Evolutionary conservation across 2,888 invertebrate genomes (phyloP).

Genomic region (Digitonthophagus gazella): DNA sequence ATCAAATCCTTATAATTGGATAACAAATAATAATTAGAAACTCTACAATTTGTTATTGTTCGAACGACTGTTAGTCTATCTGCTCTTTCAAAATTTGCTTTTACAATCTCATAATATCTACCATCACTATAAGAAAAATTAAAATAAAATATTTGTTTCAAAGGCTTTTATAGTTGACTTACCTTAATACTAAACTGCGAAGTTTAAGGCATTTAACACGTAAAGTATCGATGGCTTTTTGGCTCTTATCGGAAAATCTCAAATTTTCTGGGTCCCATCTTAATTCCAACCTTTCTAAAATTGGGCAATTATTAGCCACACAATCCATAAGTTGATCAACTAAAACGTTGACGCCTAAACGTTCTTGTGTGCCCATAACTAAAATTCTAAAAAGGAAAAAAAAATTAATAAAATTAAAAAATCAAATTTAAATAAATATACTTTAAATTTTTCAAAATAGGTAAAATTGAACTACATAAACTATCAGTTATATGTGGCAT

Average conservation of each 20-base stretch:
- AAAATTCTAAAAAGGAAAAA: constrained; percentile 68
- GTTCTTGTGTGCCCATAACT: constrained; percentile 95
- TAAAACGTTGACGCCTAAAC: constrained; percentile 93
- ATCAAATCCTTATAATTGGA: constrained; percentile 92
- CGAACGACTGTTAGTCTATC: constrained; percentile 95
- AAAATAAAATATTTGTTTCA: constrained; percentile 22
- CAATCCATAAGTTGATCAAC: constrained; percentile 98
- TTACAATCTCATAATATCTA: constrained; percentile 97
- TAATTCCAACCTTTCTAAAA: constrained; percentile 87
- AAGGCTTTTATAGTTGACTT: constrained; percentile 34
- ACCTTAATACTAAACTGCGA: constrained; percentile 90
- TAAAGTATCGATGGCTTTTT: constrained; percentile 97
- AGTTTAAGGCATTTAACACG: constrained; percentile 93
- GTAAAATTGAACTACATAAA: constrained; percentile 94
- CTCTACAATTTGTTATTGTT: constrained; percentile 93
- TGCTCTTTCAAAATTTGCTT: constrained; percentile 98
- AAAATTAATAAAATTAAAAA: neutral
- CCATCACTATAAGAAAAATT: constrained; percentile 81
- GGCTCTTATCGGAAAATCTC: constrained; percentile 98
- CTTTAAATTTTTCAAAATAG: constrained; percentile 89
- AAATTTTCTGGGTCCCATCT: constrained; percentile 99
- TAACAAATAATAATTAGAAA: constrained; percentile 90
- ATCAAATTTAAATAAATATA: constrained; percentile 49
- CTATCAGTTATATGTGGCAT: constrained; percentile 99
- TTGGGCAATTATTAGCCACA: constrained; percentile 88